These are phyloP conservation scores for Aspiorhynchus laticeps DNA, from an alignment of 2,113 vertebrate species.

Conservation along the genomic window DNA sequence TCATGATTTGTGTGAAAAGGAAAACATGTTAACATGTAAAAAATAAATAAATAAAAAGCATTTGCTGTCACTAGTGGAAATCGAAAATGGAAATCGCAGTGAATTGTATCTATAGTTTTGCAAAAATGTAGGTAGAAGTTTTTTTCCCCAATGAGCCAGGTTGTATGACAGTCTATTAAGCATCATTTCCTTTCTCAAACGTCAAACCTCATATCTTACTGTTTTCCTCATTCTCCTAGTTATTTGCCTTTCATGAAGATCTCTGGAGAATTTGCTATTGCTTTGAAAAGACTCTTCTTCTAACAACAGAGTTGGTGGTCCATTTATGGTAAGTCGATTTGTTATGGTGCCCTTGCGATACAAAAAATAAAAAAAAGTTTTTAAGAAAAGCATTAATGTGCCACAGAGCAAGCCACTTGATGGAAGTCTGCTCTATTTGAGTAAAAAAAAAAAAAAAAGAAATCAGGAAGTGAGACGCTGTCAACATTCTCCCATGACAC, in stretches of 20 bases:
- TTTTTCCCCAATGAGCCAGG: not conserved
- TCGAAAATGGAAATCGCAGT: not conserved
- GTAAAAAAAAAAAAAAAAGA: conserved; percentile 21
- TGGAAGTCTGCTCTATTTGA: conserved; percentile 38
- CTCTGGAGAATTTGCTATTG: conserved; percentile 15
- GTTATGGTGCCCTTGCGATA: conserved; percentile 6
- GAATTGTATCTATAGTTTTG: not conserved
- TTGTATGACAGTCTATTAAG: not conserved
- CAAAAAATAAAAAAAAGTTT: conserved; percentile 25
- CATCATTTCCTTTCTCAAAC: not conserved
- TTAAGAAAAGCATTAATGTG: conserved; percentile 14
- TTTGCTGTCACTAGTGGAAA: not conserved
- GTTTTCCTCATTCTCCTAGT: conserved; percentile 16
- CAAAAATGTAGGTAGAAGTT: not conserved
- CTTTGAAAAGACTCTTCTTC: conserved; percentile 9
- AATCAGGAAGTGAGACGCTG: conserved; percentile 38
- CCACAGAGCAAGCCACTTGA: not conserved
- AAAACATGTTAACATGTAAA: not conserved
- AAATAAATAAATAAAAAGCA: not conserved
- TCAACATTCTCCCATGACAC: conserved; percentile 48
- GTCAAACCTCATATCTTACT: not conserved
- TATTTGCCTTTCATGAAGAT: conserved; percentile 29
- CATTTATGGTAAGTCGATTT: conserved; percentile 26
- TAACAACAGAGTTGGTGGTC: conserved; percentile 40
- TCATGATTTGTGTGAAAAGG: too few species aligned